Base-by-base conservation (phyloP, 2,113 vertebrate genomes). In the Alouatta palliata region DNA sequence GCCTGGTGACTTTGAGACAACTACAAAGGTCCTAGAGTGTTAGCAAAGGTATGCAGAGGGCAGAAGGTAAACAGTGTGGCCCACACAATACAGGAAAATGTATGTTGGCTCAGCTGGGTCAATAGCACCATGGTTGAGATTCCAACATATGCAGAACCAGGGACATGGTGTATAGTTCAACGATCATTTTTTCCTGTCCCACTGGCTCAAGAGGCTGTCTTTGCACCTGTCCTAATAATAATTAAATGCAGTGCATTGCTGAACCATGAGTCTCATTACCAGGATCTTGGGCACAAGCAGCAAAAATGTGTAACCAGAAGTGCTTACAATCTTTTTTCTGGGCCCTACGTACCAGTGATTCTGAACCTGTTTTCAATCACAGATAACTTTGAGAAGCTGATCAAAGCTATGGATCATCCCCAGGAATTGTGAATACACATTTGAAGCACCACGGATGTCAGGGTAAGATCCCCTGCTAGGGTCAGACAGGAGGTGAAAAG, bases 201-300 rank as follows among this genome's bases (percentile, higher is more conserved):
- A 43, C 4, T 35, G 43, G 81, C 77, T 94, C 43, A 68, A 70
- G 94, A 84, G 82, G 83, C 43, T 66, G 56, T 52, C 77, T 87
- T 27, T 87, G 81, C 95, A 95, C 70, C 35, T 43, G 93, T 97
- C 83, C 95, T 73, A 97, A 73, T 95, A 98, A 90, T 90, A 96
- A 90, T 77, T 17, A 25, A 87, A 95, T 94, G 79, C n/a, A 64
- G 84, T 52, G 83, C 90, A 96, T 0, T 96, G 54, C 61, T 95
- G 61, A 96, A 35, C 32, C 84, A 45, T 90, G 90, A 97, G 30
- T 95, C 92, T 85, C 5, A 10, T 35, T 77, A 95, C 90, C 83
- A 85, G 45, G 82, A 87, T 47, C 87, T 76, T 25, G 47, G 19
- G 64, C 3, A 52, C 12, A 96, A 98, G 95, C n/a, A 94, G 87